Percentiles rank a stretch among this genome's conserved stretches.
Evolutionary conservation across 2,797 vertebrate genomes (phyloP).

Genomic region (Megaceryle alcyon): DNA sequence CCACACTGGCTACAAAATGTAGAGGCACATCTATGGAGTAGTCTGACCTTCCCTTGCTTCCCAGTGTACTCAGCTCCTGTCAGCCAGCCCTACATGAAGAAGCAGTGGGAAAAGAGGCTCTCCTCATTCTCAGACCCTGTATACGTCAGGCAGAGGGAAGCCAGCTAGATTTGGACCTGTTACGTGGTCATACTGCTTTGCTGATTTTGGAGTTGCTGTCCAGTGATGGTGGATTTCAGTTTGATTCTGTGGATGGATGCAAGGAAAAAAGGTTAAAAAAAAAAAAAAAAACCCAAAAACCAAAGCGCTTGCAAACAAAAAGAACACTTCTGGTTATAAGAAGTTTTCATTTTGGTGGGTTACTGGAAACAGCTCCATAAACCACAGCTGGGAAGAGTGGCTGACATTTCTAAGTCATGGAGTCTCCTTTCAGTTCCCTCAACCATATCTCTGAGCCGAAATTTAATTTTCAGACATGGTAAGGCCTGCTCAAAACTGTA

Average conservation of each 20-base stretch:
- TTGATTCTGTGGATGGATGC: no score
- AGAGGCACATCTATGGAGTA: background rate
- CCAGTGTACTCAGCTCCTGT: fast-evolving
- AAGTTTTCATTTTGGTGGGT: background rate
- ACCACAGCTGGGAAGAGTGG: background rate
- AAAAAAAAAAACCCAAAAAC: background rate
- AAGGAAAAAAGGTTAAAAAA: background rate
- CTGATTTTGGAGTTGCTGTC: background rate
- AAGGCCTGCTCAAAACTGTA: background rate
- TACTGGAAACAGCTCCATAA: background rate
- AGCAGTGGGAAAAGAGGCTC: background rate
- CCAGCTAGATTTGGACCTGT: background rate
- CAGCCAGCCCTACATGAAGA: background rate
- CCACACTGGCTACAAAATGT: fast-evolving
- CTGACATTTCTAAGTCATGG: background rate
- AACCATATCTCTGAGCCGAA: background rate
- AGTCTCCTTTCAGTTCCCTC: background rate
- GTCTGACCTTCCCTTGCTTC: background rate
- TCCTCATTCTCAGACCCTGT: background rate
- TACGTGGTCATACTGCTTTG: fast-evolving
- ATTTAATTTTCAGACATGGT: background rate
- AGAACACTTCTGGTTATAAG: background rate
- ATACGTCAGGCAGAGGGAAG: background rate
- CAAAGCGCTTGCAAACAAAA: background rate
- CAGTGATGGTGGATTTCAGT: background rate